Base-by-base conservation (phyloP, 2,113 vertebrate species). In the Pluvialis apricaria region DNA sequence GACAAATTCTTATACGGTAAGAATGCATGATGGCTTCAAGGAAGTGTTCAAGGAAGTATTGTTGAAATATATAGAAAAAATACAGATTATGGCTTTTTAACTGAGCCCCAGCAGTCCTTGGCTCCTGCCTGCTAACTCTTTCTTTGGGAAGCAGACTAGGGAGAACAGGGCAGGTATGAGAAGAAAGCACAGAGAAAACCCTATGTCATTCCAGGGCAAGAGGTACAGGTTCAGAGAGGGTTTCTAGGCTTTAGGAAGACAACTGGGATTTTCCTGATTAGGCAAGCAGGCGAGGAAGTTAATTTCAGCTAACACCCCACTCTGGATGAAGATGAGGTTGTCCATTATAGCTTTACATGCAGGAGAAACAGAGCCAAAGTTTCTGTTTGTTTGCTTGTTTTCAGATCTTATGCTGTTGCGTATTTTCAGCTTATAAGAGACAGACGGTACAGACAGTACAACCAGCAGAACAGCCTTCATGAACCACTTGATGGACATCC, bases 391-490 rank as follows among this genome's bases (percentile, higher is more conserved):
- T 91, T 81, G 22, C n/a, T 51, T 60, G 29, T 82, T 92, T 90
- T 60, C 81, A 79, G 44, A 61, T 76, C 34, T 88, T 60, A 26
- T 6, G 28, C 45, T 89, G 32, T 68, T 82, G 57, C 25, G 76
- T 79, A 52, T n/a, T 36, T 61, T 66, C n/a, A 68, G 21, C 15
- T 82, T 29, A 15, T 42, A 60, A 47, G 57, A 32, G 34, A 62
- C 45, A 73, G 69, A 22, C 0, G 2, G 4, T 36, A 68, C 15
- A 61, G 69, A 22, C 0, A 2, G 4, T 36, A 68, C 15, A 61
- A 66, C 21, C 19, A 83, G 62, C 24, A 79, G 40, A 86, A 31
- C 7, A 40, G 29, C 11, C 60, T 40, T 57, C 44, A 21, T 3
- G 22, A 72, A 69, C 17, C 25, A 45, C 52, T 24, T 26, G 36